Evolutionary conservation across 2,888 invertebrate species (phyloP).

Genomic region (Drosophila acutilabella): DNA sequence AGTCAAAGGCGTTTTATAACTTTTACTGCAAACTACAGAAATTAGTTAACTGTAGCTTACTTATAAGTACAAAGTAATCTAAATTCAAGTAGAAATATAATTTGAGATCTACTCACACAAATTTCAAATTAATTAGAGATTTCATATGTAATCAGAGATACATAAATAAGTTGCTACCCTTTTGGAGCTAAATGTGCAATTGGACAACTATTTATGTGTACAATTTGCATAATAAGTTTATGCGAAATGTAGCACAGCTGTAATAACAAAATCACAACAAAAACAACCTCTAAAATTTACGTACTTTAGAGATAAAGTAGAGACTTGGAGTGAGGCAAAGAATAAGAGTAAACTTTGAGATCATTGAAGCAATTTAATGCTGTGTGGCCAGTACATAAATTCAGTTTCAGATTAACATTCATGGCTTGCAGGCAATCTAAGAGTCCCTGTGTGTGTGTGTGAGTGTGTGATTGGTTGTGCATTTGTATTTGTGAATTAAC

Average conservation of each 20-base stretch:
- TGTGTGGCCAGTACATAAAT: slow-evolving; percentile 32
- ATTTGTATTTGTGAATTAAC: slow-evolving; percentile 43
- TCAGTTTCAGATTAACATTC: slow-evolving; percentile 52
- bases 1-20: neutral
- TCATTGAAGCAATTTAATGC: slow-evolving; percentile 21
- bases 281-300: slow-evolving; percentile 7
- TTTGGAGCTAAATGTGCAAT: slow-evolving; percentile 3
- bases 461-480: neutral
- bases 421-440: slow-evolving; percentile 13
- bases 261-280: slow-evolving; percentile 22
- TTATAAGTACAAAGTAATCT: no score
- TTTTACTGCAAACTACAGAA: no score
- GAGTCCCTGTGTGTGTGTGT: neutral
- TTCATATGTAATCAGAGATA: neutral
- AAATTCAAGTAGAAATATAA: neutral
- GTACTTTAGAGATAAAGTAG: neutral
- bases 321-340: neutral
- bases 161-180: neutral
- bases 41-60: no score
- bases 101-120: neutral
- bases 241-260: slow-evolving; percentile 22
- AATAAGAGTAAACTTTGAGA: neutral
- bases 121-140: neutral
- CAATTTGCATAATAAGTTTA: slow-evolving; percentile 16
- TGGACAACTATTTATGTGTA: slow-evolving; percentile 16